A percentile compares a stretch with the other conserved stretches of the same genome.
These are phyloP conservation scores for Polymixis lichenea DNA, from an alignment of 2,888 invertebrate genomes.

Conservation along the genomic window DNA sequence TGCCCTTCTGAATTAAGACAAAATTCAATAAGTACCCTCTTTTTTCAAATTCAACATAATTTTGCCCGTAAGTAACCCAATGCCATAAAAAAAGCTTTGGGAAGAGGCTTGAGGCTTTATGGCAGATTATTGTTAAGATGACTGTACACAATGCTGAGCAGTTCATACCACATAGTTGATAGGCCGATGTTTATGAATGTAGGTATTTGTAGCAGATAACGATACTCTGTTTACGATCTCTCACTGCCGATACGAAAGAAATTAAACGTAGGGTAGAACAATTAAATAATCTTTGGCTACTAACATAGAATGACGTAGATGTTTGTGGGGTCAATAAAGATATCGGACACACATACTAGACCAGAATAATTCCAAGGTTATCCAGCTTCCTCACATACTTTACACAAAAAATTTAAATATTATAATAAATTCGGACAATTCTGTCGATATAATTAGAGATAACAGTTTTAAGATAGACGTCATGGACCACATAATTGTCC, in stretches of 20 bases:
- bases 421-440: slow-evolving; percentile 17
- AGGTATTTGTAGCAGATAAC: slow-evolving; percentile 73
- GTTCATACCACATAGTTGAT: slow-evolving; percentile 73
- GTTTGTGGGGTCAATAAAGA: slow-evolving; percentile 73
- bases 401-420: slow-evolving; percentile 28
- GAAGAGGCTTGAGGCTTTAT: not conserved
- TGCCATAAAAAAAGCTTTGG: not conserved
- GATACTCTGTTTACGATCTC: slow-evolving; percentile 79
- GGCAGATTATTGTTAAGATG: not conserved
- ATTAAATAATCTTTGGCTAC: slow-evolving; percentile 50
- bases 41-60: not conserved
- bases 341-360: slow-evolving; percentile 68
- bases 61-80: not conserved
- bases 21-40: slow-evolving; percentile 24
- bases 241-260: slow-evolving; percentile 66
- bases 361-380: slow-evolving; percentile 73
- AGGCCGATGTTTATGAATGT: slow-evolving; percentile 75
- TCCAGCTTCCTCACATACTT: slow-evolving; percentile 34
- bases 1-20: not conserved
- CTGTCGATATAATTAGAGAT: slow-evolving; percentile 17
- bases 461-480: slow-evolving; percentile 29
- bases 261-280: slow-evolving; percentile 54
- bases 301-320: slow-evolving; percentile 61
- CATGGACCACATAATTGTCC: not conserved
- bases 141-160: slow-evolving; percentile 35